These are phyloP conservation scores for Charina bottae DNA, from an alignment of 2,113 vertebrate species.

Conservation along the genomic window DNA sequence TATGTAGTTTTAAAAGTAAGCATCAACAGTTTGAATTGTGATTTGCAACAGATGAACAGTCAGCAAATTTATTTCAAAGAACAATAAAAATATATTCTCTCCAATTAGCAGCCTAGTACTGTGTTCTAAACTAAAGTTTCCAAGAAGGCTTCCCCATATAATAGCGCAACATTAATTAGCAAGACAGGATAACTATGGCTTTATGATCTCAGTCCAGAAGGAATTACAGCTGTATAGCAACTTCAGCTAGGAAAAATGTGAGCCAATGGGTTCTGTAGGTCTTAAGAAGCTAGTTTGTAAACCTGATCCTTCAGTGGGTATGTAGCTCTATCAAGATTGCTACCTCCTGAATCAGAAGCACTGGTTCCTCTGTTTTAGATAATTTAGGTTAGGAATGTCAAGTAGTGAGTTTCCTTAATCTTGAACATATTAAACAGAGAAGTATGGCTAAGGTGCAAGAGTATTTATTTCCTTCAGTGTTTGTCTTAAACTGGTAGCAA, in stretches of 20 bases:
- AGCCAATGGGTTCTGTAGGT: background rate
- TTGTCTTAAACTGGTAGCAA: background rate
- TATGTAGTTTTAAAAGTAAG: background rate
- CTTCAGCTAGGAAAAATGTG: no score
- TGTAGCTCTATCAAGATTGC: background rate
- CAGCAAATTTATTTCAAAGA: background rate
- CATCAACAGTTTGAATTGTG: background rate
- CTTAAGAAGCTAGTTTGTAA: background rate
- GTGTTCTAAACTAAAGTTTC: background rate
- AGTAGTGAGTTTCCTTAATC: background rate
- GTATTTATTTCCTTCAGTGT: background rate
- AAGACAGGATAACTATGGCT: background rate
- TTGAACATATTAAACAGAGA: background rate
- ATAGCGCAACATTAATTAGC: background rate
- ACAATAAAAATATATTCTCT: background rate
- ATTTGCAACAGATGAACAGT: background rate
- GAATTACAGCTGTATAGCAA: background rate
- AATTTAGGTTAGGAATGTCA: background rate
- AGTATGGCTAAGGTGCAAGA: background rate
- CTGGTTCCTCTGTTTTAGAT: background rate
- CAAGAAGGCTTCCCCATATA: background rate
- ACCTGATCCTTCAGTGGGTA: background rate
- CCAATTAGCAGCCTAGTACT: background rate
- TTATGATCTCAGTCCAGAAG: background rate
- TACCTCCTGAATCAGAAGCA: background rate